Conservation (phyloP, 2,888 invertebrate species). For the Xestia rhomboidea region DNA sequence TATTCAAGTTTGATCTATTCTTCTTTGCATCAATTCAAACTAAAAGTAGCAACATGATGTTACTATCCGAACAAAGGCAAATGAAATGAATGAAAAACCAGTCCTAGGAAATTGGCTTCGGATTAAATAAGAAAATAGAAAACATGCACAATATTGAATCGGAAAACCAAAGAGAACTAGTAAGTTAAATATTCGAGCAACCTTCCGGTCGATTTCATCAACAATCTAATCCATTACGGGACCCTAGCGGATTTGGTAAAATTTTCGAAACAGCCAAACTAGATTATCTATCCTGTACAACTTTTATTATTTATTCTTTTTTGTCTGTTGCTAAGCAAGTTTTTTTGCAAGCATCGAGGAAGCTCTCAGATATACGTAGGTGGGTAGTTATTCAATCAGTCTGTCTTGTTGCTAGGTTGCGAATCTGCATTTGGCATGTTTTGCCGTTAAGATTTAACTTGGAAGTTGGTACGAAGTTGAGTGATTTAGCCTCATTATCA, state of each 20-base stretch:
- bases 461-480: conserved; percentile 27
- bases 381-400: conserved; percentile 56
- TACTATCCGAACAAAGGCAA: background rate
- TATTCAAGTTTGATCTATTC: conserved; percentile 30
- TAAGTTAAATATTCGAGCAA: conserved; percentile 42
- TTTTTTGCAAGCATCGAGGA: conserved; percentile 64
- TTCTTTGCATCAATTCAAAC: conserved; percentile 35
- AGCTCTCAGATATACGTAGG: conserved; percentile 56
- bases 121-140: conserved; percentile 32
- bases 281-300: conserved; percentile 67
- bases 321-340: conserved; percentile 64
- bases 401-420: conserved; percentile 55
- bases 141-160: conserved; percentile 29
- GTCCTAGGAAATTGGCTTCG: conserved; percentile 22
- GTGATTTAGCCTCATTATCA: conserved; percentile 52
- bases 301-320: conserved; percentile 63
- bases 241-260: conserved; percentile 57
- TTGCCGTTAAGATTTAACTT: conserved; percentile 45
- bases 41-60: conserved; percentile 5
- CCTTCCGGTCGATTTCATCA: conserved; percentile 60
- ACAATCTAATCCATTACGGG: conserved; percentile 68
- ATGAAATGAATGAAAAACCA: conserved; percentile 16
- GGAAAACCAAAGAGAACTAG: conserved; percentile 34
- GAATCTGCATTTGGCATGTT: conserved; percentile 57
- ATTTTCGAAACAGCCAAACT: conserved; percentile 68